A percentile compares a stretch with the other conserved stretches of the same genome.
Evolutionary conservation across 2,888 invertebrate species (phyloP).

Genomic region (Pammene aurita): DNA sequence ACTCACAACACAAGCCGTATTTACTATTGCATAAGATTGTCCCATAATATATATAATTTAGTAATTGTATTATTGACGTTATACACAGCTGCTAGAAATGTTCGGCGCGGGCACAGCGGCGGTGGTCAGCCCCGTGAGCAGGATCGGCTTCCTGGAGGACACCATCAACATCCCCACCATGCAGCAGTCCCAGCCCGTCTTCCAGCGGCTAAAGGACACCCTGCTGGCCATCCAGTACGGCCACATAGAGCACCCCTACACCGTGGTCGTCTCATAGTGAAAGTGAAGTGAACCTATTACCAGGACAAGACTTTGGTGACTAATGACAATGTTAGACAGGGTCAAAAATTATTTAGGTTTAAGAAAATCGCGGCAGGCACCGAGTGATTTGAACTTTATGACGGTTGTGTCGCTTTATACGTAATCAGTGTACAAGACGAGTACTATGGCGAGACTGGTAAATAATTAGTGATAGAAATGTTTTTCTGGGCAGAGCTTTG

Average conservation of each 20-base stretch:
- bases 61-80: constrained; percentile 16
- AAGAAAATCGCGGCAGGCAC: neutral
- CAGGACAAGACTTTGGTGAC: constrained; percentile 49
- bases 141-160: constrained; percentile 90
- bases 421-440: no score
- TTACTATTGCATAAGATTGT: no score
- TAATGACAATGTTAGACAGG: constrained; percentile 13
- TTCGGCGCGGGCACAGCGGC: constrained; percentile 99
- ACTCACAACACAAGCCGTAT: no score
- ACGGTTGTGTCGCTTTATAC: neutral
- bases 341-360: constrained; percentile 23
- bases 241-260: constrained; percentile 91
- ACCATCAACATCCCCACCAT: constrained; percentile 88
- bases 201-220: constrained; percentile 87
- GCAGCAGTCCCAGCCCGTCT: constrained; percentile 88
- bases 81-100: constrained; percentile 94
- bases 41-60: no score
- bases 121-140: constrained; percentile 95
- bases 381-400: constrained; percentile 22
- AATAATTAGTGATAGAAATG: no score
- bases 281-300: neutral
- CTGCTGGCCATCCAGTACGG: constrained; percentile 96
- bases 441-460: no score
- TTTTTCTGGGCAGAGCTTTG: no score
- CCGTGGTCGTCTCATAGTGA: constrained; percentile 78